Evolutionary conservation across 2,113 vertebrate genomes (phyloP).

Genomic region (Pandion haliaetus): DNA sequence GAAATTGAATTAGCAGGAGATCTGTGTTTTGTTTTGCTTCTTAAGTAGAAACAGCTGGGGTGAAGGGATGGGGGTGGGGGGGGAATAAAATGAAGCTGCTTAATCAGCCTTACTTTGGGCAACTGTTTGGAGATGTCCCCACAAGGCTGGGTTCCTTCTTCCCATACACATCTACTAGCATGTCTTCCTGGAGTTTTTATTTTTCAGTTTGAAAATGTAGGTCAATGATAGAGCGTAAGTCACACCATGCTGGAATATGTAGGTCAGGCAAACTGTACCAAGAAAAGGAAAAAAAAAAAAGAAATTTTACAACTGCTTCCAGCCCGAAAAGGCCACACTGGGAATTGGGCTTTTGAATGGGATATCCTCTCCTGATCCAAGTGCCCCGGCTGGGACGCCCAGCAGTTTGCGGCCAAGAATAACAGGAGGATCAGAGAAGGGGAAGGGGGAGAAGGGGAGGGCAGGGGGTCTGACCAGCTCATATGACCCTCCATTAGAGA

Average conservation of each 20-base stretch:
- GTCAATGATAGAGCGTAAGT: neutral
- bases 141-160: neutral
- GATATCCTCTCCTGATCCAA: slow-evolving; percentile 47
- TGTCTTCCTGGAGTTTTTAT: neutral
- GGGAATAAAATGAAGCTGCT: neutral
- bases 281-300: neutral
- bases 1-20: slow-evolving; percentile 7
- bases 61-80: neutral
- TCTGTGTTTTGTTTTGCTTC: neutral
- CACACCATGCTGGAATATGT: neutral
- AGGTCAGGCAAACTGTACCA: slow-evolving; percentile 42
- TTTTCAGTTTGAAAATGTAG: neutral
- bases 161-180: neutral
- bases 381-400: neutral
- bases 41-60: slow-evolving; percentile 34
- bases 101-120: neutral
- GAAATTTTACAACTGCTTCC: slow-evolving; percentile 10
- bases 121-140: neutral
- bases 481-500: slow-evolving; percentile 17
- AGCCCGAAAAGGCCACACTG: slow-evolving; percentile 20
- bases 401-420: slow-evolving; percentile 35
- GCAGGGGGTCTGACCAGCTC: slow-evolving; percentile 14
- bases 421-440: slow-evolving; percentile 41
- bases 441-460: neutral
- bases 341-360: slow-evolving; percentile 41